Conservation (phyloP, 2,113 vertebrate species). For the Philantomba maxwellii region DNA sequence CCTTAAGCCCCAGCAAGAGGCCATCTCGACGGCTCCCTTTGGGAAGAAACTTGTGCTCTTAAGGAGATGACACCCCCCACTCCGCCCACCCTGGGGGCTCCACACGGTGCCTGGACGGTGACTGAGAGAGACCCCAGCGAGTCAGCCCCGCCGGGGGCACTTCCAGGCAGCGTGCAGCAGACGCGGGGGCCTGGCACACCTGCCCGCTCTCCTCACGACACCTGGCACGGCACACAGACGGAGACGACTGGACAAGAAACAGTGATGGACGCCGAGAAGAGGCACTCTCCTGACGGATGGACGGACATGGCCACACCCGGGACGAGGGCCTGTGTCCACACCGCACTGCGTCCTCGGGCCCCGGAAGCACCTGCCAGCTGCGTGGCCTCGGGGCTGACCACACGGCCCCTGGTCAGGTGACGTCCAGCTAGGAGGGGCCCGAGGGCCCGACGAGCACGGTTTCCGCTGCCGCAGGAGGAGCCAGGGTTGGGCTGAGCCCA, state of each 20-base stretch:
- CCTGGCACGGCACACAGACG: background rate
- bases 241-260: background rate
- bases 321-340: background rate
- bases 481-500: background rate
- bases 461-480: background rate
- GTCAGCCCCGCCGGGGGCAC: background rate
- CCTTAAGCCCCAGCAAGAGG: background rate
- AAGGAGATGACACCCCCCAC: rapidly evolving
- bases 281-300: rapidly evolving
- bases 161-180: background rate
- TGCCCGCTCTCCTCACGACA: rapidly evolving
- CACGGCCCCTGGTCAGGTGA: no score
- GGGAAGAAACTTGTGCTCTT: no score
- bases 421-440: background rate
- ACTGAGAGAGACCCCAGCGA: background rate
- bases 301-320: background rate
- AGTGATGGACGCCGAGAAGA: background rate
- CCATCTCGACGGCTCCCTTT: rapidly evolving
- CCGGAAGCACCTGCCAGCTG: background rate
- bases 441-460: background rate
- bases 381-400: background rate
- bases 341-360: background rate
- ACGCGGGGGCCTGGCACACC: background rate
- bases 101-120: background rate
- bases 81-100: background rate